phyloP scores from a whole-genome alignment of 2,113 vertebrate genomes.

The Alces alces region DNA sequence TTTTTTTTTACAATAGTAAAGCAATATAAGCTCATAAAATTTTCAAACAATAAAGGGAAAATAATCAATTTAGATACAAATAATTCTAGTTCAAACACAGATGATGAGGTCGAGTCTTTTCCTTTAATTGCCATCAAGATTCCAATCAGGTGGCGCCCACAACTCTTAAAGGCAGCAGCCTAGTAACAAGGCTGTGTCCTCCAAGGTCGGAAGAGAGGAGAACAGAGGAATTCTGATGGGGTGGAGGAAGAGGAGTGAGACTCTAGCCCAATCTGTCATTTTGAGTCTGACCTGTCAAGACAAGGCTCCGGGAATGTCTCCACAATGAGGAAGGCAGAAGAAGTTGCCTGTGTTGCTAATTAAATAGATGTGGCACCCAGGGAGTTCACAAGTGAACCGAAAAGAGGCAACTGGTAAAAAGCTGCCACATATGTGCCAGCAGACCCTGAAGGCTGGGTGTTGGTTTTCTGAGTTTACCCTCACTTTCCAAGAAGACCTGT shows the following conservation, averaged over 20 bases:
- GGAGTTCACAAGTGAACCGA: not conserved
- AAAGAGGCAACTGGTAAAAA: not conserved
- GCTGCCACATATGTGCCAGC: not conserved
- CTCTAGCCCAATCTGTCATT: conserved; percentile 47
- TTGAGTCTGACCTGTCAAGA: conserved; percentile 20
- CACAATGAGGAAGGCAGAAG: not conserved
- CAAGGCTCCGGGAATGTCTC: not conserved
- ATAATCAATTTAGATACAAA: not conserved
- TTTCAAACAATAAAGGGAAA: not conserved
- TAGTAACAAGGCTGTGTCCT: not conserved
- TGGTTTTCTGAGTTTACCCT: not conserved
- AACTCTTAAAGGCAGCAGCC: not conserved
- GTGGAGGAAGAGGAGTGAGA: not conserved
- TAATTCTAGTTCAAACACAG: not conserved
- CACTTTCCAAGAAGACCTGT: not conserved
- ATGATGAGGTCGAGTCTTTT: not conserved
- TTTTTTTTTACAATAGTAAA: not conserved
- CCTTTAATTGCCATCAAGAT: not conserved
- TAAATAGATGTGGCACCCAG: conserved; percentile 27
- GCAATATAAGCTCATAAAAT: not conserved
- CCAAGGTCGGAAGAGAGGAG: not conserved
- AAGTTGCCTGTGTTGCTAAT: conserved; percentile 34
- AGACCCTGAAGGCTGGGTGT: not conserved
- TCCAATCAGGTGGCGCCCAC: not conserved
- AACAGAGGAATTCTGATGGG: not conserved